phyloP scores from a whole-genome alignment of 64 coral and sea anemone species.

The Cladopsammia gracilis region DNA sequence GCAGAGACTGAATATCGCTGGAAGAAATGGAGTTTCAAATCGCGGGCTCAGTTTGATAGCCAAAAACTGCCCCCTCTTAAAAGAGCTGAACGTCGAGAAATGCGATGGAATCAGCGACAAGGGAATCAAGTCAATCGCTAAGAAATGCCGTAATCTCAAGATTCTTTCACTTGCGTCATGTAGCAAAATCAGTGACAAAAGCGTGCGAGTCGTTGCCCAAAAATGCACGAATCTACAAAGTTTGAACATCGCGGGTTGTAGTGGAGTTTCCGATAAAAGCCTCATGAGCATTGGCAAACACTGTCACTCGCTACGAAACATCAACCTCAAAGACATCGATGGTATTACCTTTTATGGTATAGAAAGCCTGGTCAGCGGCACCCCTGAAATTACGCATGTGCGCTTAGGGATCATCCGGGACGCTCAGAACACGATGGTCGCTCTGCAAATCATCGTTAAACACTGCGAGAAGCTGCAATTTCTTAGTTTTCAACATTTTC shows the following conservation, averaged over 20 bases:
- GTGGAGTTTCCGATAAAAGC: conserved; percentile 50
- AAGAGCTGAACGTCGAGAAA: conserved; percentile 69
- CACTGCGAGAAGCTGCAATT: conserved; percentile 38
- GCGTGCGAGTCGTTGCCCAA: conserved; percentile 37
- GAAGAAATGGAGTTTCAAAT: conserved; percentile 28
- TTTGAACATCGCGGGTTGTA: conserved; percentile 78
- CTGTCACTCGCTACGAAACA: conserved; percentile 3
- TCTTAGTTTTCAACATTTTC: conserved; percentile 68
- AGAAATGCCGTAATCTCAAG: conserved; percentile 51
- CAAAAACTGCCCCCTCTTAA: conserved; percentile 24
- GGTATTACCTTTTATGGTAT: conserved; percentile 49
- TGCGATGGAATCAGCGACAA: conserved; percentile 70
- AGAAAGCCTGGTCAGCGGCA: conserved; percentile 50
- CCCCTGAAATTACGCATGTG: conserved; percentile 38
- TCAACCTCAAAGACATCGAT: conserved; percentile 53
- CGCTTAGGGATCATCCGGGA: conserved; percentile 60
- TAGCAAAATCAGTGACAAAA: conserved; percentile 67
- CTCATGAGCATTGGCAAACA: conserved; percentile 10
- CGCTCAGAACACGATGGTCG: conserved; percentile 12
- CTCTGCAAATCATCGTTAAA: conserved; percentile 40
- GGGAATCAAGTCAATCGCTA: conserved; percentile 70
- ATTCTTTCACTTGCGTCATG: conserved; percentile 61
- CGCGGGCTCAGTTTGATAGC: conserved; percentile 47
- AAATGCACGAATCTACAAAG: conserved; percentile 59
- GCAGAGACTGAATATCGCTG: conserved; percentile 38